These are phyloP conservation scores for Sylvia atricapilla DNA, from an alignment of 2,113 vertebrate genomes.

Conservation along the genomic window DNA sequence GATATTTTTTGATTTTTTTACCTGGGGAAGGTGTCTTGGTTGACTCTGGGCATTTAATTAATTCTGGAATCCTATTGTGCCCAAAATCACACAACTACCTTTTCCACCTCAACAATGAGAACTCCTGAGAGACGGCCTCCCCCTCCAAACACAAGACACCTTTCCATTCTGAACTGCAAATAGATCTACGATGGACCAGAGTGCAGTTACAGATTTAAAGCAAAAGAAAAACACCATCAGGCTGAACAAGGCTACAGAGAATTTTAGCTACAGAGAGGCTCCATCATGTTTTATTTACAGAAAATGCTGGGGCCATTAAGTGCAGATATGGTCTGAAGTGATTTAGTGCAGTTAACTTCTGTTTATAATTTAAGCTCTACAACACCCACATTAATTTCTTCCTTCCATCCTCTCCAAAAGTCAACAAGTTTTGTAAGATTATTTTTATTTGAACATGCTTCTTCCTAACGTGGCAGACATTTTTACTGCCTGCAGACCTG, in stretches of 20 bases:
- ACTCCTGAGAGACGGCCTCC: background rate
- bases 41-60: background rate
- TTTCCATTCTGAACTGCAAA: background rate
- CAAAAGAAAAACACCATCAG: background rate
- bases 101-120: background rate
- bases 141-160: background rate
- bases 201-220: background rate
- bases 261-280: background rate
- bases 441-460: fast-evolving
- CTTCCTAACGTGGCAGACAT: background rate
- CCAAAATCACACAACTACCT: background rate
- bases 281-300: background rate
- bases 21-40: background rate
- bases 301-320: background rate
- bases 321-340: background rate
- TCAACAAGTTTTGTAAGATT: background rate
- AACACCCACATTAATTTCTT: background rate
- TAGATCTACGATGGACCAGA: background rate
- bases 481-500: background rate
- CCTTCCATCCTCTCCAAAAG: background rate
- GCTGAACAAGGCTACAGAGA: background rate
- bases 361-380: background rate
- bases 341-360: background rate
- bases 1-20: background rate
- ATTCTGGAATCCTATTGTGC: background rate